Conservation (phyloP, 2,113 vertebrate species). For the Ptilorrhoa leucosticta region DNA sequence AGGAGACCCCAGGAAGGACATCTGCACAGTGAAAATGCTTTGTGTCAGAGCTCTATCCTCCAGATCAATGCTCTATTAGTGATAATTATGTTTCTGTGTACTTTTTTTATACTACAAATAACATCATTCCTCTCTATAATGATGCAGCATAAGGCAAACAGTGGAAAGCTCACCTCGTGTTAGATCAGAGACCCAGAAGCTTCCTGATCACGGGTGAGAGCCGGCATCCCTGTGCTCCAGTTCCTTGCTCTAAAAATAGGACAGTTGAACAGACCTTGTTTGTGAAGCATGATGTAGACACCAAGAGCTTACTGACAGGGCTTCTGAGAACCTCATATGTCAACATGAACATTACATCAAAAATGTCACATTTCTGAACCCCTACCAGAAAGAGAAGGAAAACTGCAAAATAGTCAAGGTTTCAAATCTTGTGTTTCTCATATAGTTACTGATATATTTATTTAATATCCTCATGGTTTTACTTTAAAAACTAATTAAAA, state of each 20-base stretch:
- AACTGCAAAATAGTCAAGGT: neutral
- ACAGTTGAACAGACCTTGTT: neutral
- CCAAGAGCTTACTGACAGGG: neutral
- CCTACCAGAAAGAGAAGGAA: neutral
- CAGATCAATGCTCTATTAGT: neutral
- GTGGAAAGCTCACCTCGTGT: neutral
- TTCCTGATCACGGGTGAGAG: neutral
- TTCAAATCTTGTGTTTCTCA: neutral
- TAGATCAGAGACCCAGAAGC: neutral
- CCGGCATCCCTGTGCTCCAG: neutral
- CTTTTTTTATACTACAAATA: neutral
- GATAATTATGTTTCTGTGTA: neutral
- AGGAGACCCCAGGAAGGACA: neutral
- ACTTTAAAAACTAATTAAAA: neutral
- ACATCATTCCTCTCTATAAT: neutral
- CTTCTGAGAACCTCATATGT: neutral
- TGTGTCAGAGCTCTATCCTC: neutral
- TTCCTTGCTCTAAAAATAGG: neutral
- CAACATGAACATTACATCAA: neutral
- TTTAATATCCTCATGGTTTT: neutral
- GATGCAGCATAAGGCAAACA: neutral
- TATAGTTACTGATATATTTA: neutral
- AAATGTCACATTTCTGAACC: neutral
- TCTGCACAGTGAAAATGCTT: neutral
- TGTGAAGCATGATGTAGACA: neutral